Evolutionary conservation across 2,797 vertebrate genomes (phyloP).

Genomic region (Phoeniculus purpureus): DNA sequence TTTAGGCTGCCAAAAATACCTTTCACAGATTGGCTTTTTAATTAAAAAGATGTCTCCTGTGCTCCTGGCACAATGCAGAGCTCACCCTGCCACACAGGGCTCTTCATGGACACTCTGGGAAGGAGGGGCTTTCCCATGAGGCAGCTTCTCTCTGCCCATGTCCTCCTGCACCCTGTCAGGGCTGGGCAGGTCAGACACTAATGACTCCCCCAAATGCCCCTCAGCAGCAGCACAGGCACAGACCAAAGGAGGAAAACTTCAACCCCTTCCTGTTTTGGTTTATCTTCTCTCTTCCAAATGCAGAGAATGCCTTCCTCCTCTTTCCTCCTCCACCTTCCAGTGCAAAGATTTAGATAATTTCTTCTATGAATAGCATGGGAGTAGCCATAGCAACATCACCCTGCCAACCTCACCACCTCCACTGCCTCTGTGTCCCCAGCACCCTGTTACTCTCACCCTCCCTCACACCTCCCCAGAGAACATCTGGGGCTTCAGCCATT

Average conservation of each 20-base stretch:
- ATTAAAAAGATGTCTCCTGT: conserved; percentile 55
- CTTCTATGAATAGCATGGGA: conserved; percentile 71
- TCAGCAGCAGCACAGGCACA: neutral
- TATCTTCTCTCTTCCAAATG: conserved; percentile 44
- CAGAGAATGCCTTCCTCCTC: conserved; percentile 46
- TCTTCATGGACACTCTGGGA: neutral
- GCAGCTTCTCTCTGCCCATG: neutral
- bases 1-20: conserved; percentile 61
- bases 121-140: neutral
- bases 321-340: conserved; percentile 72
- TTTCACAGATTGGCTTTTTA: conserved; percentile 50
- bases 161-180: accelerated
- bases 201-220: neutral
- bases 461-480: conserved; percentile 44
- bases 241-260: conserved; percentile 32
- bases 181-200: neutral
- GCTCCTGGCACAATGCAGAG: conserved; percentile 1
- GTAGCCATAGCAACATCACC: conserved; percentile 78
- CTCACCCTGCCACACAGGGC: neutral
- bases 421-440: conserved; percentile 55
- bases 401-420: conserved; percentile 76
- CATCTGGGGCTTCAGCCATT: conserved; percentile 56
- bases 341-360: conserved; percentile 74
- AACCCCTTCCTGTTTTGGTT: conserved; percentile 57
- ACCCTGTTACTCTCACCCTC: conserved; percentile 53